Base-by-base conservation (phyloP, 2,888 invertebrate species). In the Yponomeuta sedellus region DNA sequence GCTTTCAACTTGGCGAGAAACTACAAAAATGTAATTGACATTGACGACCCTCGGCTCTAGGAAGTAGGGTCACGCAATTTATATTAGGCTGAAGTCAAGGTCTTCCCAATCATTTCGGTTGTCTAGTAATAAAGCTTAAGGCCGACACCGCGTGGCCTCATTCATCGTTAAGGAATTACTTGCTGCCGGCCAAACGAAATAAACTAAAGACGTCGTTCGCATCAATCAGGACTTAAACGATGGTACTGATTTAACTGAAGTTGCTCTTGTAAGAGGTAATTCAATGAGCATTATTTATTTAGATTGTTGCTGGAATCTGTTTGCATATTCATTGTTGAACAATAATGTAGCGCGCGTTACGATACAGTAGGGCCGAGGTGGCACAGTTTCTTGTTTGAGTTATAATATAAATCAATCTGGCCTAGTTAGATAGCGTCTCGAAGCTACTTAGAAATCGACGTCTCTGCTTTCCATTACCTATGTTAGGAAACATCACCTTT, bases 361-460 rank as follows among this genome's bases (percentile, higher is more conserved):
- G 77, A 76, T 81, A 81, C 78, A 80, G 75, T 81, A 84, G 83
- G 84, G 82, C 86, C 83, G 87, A 86, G 86, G 86, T 84, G 87
- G 85, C 86, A 87, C 83, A 83, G 86, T 87, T 88, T 87, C 85
- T 86, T 82, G 83, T 85, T 86, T 79, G 77, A 83, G 80, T 81
- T 85, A 82, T 88, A 87, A 90, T 85, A 82, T 88, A 87, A 90
- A 86, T 88, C 85, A 86, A 84, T 86, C 79, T 81, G 87, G 83
- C 83, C 86, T 77, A 85, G 86, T 83, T 88, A 85, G 85, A 88
- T 86, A 85, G 78, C 76, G 80, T 83, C 79, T 82, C 75, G 78
- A 80, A 79, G 77, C 77, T 80, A 76, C 80, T 78, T 74, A 76
- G 77, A 71, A 76, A 77, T 79, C 77, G 78, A 80, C 80, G 80